Base-by-base conservation (phyloP, 2,797 vertebrate species). In the Pangasius mekongensis region DNA sequence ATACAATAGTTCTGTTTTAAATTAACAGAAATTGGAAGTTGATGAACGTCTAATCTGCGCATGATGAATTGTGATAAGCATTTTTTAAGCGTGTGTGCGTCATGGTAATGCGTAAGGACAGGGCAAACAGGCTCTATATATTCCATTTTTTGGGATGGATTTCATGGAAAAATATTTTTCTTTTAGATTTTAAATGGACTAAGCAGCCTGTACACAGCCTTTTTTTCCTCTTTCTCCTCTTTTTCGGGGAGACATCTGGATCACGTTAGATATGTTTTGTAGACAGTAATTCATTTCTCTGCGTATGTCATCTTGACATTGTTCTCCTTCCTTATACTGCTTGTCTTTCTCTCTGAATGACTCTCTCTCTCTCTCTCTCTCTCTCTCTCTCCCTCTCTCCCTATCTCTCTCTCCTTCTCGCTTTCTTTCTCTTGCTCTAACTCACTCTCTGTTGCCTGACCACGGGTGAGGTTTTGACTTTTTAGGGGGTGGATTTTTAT, bases 151-250 rank as follows among this genome's bases (percentile, higher is more conserved):
- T 95, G 93, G 93, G 95, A 90, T 91, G 91, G 90, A 94, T 94
- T 96, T 92, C 78, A 91, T 91, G 89, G 89, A 87, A 94, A 95
- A 95, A 95, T 95, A 95, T 96, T 96, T 64, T 95, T 95, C 91
- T 94, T 92, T 93, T 93, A 93, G 92, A 94, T 94, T 94, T 94
- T 93, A 94, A 92, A 91, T 87, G 88, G 93, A 95, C 96, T 94
- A 94, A 93, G 90, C 87, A 88, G 90, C 88, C 92, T 91, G 92
- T 92, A 92, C 85, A 93, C 87, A 92, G 88, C 9, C 67, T 83
- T 88, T 83, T 89, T 88, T 77, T 91, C 24, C 74, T 76, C 13
- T n/a, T n/a, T n/a, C 27, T 47, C 60, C 76, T 76, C 89, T 92
- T 82, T 90, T 90, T 92, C 91, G 89, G 62, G 14, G 89, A 73